These are phyloP conservation scores for Batillaria attramentaria DNA, from an alignment of 1,140 invertebrate species.

Conservation along the genomic window DNA sequence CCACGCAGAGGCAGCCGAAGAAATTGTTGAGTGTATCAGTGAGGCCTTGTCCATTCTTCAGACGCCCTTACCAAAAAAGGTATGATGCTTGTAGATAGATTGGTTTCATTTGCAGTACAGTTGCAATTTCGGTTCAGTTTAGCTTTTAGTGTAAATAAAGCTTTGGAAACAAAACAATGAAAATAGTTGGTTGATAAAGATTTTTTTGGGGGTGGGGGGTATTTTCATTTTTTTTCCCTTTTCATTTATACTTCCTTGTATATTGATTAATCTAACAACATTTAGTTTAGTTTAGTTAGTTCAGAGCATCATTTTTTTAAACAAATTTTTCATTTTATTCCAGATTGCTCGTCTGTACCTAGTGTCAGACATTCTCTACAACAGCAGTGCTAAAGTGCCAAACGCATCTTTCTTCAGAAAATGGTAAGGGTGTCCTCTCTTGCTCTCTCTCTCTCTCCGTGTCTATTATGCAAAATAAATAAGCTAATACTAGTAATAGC, in stretches of 20 bases:
- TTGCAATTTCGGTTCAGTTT: no score
- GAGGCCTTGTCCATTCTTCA: conserved; percentile 80
- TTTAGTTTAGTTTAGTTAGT: no score
- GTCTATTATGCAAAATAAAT: no score
- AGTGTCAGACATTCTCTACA: conserved; percentile 97
- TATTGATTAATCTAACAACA: no score
- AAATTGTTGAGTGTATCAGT: conserved; percentile 92
- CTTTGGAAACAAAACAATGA: neutral
- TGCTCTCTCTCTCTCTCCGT: neutral
- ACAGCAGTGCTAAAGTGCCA: conserved; percentile 95
- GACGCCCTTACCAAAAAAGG: conserved; percentile 90
- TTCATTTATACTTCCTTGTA: no score
- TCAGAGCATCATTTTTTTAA: neutral
- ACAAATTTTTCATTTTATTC: conserved; percentile 52
- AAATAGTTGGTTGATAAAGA: neutral
- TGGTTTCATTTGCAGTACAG: neutral
- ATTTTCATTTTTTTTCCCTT: neutral
- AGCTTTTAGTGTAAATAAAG: no score
- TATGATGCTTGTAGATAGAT: neutral
- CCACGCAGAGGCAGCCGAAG: conserved; percentile 96
- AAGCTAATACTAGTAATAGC: no score
- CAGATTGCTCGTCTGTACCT: conserved; percentile 93
- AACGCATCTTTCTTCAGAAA: conserved; percentile 97
- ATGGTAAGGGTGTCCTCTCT: conserved; percentile 60
- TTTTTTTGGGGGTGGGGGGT: neutral